phyloP scores from a whole-genome alignment of 2,888 invertebrate genomes.

The Lissocephala sabroskyi region DNA sequence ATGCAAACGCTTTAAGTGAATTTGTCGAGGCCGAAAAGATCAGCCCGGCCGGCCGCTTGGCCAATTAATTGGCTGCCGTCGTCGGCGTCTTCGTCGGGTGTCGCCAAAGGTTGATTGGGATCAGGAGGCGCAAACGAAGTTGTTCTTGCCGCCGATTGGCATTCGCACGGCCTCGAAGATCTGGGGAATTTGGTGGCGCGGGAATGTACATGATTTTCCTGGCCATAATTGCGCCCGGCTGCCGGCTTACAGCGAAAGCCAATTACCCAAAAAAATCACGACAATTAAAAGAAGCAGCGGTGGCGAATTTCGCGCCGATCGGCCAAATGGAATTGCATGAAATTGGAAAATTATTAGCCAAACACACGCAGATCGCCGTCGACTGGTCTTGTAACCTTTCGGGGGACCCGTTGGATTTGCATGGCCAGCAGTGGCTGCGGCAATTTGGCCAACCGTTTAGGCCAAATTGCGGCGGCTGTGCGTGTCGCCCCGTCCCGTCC shows the following conservation, averaged over 20 bases:
- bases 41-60: conserved; percentile 12
- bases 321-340: conserved; percentile 60
- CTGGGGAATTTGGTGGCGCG: too few relatives aligned
- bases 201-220: too few relatives aligned
- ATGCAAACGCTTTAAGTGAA: conserved; percentile 23
- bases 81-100: conserved; percentile 19
- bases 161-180: neutral
- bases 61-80: conserved; percentile 52
- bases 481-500: conserved; percentile 38
- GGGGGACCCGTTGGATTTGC: conserved; percentile 30
- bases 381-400: neutral
- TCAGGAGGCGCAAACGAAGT: conserved; percentile 57
- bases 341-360: conserved; percentile 60
- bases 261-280: conserved; percentile 35
- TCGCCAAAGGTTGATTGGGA: conserved; percentile 65
- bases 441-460: conserved; percentile 59
- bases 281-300: conserved; percentile 27
- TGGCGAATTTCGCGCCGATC: conserved; percentile 35
- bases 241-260: conserved; percentile 36
- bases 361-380: neutral
- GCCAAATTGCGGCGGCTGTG: conserved; percentile 56
- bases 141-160: conserved; percentile 12
- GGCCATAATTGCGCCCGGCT: neutral
- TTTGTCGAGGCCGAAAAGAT: conserved; percentile 19
- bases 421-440: conserved; percentile 33